phyloP scores from a whole-genome alignment of 2,113 vertebrate species.

The Puffinus mauretanicus region DNA sequence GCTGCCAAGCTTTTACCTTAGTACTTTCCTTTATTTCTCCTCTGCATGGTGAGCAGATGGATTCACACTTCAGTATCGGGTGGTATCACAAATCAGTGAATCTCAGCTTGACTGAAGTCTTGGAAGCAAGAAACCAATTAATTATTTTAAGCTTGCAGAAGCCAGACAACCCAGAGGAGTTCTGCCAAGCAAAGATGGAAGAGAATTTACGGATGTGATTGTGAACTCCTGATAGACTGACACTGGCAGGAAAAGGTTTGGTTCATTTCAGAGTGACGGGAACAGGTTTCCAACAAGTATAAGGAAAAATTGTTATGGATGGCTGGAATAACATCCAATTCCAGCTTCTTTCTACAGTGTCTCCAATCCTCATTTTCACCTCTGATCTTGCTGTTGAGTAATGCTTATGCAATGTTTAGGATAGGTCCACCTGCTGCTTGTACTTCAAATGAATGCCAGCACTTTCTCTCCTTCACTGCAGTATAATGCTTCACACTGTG shows the following conservation, averaged over 20 bases:
- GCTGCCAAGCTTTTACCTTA: conserved; percentile 31
- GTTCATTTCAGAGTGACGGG: not conserved
- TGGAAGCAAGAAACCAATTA: conserved; percentile 26
- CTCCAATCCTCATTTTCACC: not conserved
- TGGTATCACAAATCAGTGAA: conserved; percentile 17
- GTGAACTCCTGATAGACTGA: not conserved
- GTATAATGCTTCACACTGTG: not conserved
- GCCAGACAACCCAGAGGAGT: not conserved
- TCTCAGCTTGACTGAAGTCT: conserved; percentile 38
- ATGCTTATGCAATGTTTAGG: not conserved
- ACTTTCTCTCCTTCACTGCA: not conserved
- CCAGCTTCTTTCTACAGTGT: not conserved
- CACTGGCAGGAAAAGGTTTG: not conserved
- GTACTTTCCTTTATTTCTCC: not conserved
- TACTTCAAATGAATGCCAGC: not conserved
- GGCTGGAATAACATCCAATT: not conserved
- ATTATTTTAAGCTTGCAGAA: conserved; percentile 55
- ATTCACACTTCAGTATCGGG: conserved; percentile 23
- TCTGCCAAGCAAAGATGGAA: conserved; percentile 19
- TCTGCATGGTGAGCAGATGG: conserved; percentile 26
- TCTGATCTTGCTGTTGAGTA: not conserved
- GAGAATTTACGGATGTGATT: not conserved
- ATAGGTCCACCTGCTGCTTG: not conserved
- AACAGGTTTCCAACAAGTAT: not conserved
- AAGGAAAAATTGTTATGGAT: not conserved